Base-by-base conservation (phyloP, 2,797 vertebrate species). In the Manis javanica region DNA sequence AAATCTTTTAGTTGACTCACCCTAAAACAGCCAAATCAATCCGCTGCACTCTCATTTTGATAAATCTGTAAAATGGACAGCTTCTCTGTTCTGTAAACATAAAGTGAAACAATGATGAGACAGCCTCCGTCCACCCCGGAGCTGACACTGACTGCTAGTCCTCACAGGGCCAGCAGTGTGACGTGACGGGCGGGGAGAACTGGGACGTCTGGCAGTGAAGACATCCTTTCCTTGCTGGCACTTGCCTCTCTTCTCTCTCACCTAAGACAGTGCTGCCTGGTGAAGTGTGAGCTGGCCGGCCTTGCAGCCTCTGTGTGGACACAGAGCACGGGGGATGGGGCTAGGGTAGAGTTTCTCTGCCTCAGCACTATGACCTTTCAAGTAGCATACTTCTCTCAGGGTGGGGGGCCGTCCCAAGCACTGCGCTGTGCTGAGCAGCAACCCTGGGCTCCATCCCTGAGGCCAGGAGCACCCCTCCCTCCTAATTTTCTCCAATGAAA, bases 131-230 rank as follows among this genome's bases (percentile, higher is more conserved):
- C 19, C 5, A 3, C 2, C 1, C 0, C 0, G 18, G n/a, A 66
- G 34, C 3, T 29, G 24, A 63, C n/a, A 18, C 2, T 6, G 46
- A 37, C 34, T 1, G 7, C 2, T 0, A 0, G 39, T 1, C 5
- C 10, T 5, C 12, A 23, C 11, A 0, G 9, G 7, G 11, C 42
- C 18, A 10, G n/a, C 0, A 1, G 16, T 1, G 5, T 3, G 68
- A 23, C 18, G 37, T 39, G 37, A 39, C 37, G 5, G 19, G 12
- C 8, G 1, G 12, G 1, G 23, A 39, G 16, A 7, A 3, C 1
- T 2, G 0, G 4, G 23, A 0, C 0, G 1, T 21, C 31, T 2
- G 0, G 39, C 0, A 16, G 42, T 1, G 10, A 53, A 61, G 46
- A 64, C 34, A 39, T 0, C 10, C 7, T 49, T 12, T 34, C 61